Percentiles rank a stretch among this genome's conserved stretches.
Evolutionary conservation across 2,113 vertebrate genomes (phyloP).

Genomic region (Notarius lentiginosus): DNA sequence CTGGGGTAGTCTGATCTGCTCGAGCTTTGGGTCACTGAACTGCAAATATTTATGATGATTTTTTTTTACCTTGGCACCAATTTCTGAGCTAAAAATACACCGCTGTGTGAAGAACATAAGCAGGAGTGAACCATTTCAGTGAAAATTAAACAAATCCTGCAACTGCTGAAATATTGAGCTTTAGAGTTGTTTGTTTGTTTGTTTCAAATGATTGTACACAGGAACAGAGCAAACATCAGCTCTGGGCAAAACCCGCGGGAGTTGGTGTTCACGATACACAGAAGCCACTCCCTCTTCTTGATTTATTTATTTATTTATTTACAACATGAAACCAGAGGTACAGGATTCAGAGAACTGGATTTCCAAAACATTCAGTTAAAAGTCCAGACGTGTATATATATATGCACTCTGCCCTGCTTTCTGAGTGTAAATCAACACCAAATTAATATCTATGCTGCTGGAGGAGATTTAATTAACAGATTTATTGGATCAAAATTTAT

Average conservation of each 20-base stretch:
- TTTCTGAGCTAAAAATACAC: not conserved
- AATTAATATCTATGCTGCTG: not conserved
- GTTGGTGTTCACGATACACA: not conserved
- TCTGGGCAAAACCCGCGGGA: not conserved
- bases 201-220: not conserved
- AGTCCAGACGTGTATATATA: not conserved
- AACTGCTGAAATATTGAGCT: constrained; percentile 4
- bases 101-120: not conserved
- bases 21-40: not conserved
- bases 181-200: not conserved
- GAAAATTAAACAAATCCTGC: not conserved
- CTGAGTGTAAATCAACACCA: not conserved
- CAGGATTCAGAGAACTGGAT: not conserved
- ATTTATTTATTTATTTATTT: not conserved
- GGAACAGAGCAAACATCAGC: not conserved
- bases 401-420: not conserved
- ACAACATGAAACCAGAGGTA: not conserved
- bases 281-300: not conserved
- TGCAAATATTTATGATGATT: not conserved
- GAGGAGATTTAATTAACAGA: not conserved
- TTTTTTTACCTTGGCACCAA: not conserved
- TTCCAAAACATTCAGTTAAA: constrained; percentile 16
- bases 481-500: not conserved
- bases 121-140: not conserved
- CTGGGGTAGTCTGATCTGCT: not conserved